These are phyloP conservation scores for Miltochrista miniata DNA, from an alignment of 2,888 invertebrate genomes.

Conservation along the genomic window DNA sequence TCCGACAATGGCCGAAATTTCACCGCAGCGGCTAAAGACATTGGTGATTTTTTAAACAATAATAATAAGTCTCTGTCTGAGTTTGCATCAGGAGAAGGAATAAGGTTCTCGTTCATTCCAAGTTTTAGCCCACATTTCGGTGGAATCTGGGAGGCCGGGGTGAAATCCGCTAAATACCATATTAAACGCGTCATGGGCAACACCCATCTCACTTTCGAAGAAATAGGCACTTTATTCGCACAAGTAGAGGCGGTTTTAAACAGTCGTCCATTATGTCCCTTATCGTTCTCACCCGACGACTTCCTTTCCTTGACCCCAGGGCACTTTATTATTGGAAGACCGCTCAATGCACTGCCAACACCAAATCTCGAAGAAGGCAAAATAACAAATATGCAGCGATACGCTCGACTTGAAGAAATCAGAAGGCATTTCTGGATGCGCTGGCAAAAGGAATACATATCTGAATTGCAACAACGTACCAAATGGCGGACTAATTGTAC, in stretches of 20 bases:
- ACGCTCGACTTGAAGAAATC: neutral
- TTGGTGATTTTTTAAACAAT: neutral
- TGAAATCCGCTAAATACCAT: neutral
- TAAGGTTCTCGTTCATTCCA: neutral
- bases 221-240: neutral
- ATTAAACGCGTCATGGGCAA: neutral
- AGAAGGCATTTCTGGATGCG: neutral
- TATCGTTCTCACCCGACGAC: neutral
- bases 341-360: neutral
- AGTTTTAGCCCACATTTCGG: neutral
- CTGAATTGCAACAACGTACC: neutral
- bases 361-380: neutral
- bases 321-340: neutral
- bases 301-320: neutral
- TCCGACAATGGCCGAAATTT: slow-evolving; percentile 12
- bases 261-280: neutral
- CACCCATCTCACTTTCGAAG: neutral
- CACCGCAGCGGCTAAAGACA: slow-evolving; percentile 4
- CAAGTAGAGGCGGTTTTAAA: neutral
- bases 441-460: neutral
- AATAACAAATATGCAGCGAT: neutral
- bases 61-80: neutral
- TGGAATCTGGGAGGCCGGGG: neutral
- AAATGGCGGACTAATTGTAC: neutral
- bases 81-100: neutral